Conservation (phyloP, 2,113 vertebrate genomes). For the Coregonus clupeaformis region DNA sequence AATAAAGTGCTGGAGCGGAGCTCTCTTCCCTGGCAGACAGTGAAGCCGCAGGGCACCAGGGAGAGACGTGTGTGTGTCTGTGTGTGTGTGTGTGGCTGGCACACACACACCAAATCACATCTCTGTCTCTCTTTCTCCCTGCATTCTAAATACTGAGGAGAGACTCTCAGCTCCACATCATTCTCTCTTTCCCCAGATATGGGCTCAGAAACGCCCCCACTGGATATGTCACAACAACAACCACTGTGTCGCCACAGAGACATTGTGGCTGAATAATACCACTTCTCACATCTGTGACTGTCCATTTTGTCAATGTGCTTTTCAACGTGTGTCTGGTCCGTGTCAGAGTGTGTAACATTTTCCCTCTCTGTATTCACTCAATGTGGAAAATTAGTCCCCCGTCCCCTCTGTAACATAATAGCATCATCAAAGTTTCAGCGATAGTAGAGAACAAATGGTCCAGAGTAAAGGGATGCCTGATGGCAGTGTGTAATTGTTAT, state of each 20-base stretch:
- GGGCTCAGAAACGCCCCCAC: conserved; percentile 23
- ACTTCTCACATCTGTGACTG: conserved; percentile 21
- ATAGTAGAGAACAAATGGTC: conserved; percentile 32
- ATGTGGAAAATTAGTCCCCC: conserved; percentile 40
- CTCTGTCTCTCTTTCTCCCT: too few species aligned
- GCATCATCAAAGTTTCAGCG: conserved; percentile 26
- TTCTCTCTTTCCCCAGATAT: conserved; percentile 36
- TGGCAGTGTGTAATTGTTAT: conserved; percentile 15
- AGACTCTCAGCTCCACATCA: conserved; percentile 40
- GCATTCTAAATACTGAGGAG: conserved; percentile 45
- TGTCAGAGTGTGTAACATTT: conserved; percentile 16
- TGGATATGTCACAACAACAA: conserved; percentile 21
- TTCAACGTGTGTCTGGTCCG: conserved; percentile 24
- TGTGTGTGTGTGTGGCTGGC: too few species aligned
- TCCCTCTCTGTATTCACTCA: conserved; percentile 8
- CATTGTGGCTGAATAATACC: conserved; percentile 18
- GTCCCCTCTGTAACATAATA: conserved; percentile 26
- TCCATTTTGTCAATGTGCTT: conserved; percentile 29
- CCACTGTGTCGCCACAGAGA: conserved; percentile 39
- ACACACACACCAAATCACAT: not conserved
- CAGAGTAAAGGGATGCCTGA: conserved; percentile 15
- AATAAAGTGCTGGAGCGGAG: conserved; percentile 69
- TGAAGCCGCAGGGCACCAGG: conserved; percentile 45
- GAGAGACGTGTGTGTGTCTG: too few species aligned
- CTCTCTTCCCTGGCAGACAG: conserved; percentile 52